Evolutionary conservation across 2,797 vertebrate genomes (phyloP).

Genomic region (Spondyliosoma cantharus): DNA sequence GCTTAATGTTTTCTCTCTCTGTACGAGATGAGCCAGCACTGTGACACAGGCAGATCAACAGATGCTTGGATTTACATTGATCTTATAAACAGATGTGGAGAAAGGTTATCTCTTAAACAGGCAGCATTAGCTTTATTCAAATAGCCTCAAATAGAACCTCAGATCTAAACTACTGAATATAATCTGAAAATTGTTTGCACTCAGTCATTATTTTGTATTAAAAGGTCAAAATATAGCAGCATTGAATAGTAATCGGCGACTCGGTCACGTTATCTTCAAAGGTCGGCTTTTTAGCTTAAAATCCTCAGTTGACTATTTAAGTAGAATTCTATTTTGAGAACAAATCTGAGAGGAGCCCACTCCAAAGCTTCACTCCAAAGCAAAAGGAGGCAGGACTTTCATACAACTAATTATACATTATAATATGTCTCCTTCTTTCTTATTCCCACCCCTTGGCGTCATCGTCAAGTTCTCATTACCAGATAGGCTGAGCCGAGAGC

Average conservation of each 20-base stretch:
- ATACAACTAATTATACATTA: conserved; percentile 72
- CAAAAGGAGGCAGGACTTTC: conserved; percentile 49
- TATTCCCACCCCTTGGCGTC: conserved; percentile 72
- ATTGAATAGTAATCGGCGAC: neutral
- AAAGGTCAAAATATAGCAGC: conserved; percentile 2
- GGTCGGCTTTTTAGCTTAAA: neutral
- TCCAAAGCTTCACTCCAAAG: conserved; percentile 36
- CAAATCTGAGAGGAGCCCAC: conserved; percentile 22
- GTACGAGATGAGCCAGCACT: conserved; percentile 66
- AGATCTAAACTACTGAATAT: conserved; percentile 26
- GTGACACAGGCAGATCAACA: conserved; percentile 68
- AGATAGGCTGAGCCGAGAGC: conserved; percentile 71
- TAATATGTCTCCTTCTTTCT: conserved; percentile 72
- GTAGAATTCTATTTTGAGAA: conserved; percentile 44
- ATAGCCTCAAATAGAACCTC: neutral
- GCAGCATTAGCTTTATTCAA: conserved; percentile 18
- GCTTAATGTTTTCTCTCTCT: conserved; percentile 72
- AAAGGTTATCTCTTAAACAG: conserved; percentile 67
- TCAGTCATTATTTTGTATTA: neutral
- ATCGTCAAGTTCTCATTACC: conserved; percentile 75
- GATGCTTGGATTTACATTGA: conserved; percentile 75
- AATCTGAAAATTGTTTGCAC: neutral
- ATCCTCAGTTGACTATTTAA: conserved; percentile 16
- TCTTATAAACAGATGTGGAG: conserved; percentile 72
- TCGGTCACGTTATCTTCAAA: conserved; percentile 8